A percentile compares a stretch with the other conserved stretches of the same genome.
phyloP scores from a whole-genome alignment of 2,797 vertebrate species.

The Dermochelys coriacea region DNA sequence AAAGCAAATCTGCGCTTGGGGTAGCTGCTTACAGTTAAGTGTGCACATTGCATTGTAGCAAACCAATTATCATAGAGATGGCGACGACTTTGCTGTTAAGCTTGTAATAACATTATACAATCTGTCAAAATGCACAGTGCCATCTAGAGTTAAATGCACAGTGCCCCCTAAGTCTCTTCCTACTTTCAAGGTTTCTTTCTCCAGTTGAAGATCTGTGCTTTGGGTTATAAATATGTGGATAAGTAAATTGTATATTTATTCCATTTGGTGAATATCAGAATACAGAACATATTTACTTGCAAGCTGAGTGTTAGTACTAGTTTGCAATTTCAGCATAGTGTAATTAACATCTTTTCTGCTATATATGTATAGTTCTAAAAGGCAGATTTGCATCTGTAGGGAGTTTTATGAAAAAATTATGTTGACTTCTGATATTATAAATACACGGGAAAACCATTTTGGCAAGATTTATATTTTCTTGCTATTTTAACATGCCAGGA shows the following conservation, averaged over 20 bases:
- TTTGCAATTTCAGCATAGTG: rapidly evolving
- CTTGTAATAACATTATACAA: too few species aligned
- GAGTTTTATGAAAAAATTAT: neutral
- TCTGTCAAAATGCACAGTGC: too few species aligned
- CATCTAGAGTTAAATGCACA: too few species aligned
- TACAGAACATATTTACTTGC: constrained; percentile 2
- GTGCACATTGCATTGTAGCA: too few species aligned
- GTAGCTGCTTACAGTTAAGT: too few species aligned
- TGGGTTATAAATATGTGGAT: neutral
- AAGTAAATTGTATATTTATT: neutral
- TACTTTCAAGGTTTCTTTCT: constrained; percentile 8
- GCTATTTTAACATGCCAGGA: neutral
- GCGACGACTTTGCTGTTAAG: too few species aligned
- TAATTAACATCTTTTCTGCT: neutral
- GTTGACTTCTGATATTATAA: neutral
- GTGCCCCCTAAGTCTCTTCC: constrained; percentile 14
- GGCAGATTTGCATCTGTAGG: neutral
- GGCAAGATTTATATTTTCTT: constrained; percentile 32
- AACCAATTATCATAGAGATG: too few species aligned
- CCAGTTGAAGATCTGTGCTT: neutral
- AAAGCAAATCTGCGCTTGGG: too few species aligned
- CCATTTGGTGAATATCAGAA: constrained; percentile 22
- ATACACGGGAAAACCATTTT: neutral
- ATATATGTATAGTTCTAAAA: neutral
- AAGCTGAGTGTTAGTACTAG: neutral